Percentiles rank a stretch among this genome's conserved stretches.
Evolutionary conservation across 2,113 vertebrate species (phyloP).

Genomic region (Chaetops frenatus): DNA sequence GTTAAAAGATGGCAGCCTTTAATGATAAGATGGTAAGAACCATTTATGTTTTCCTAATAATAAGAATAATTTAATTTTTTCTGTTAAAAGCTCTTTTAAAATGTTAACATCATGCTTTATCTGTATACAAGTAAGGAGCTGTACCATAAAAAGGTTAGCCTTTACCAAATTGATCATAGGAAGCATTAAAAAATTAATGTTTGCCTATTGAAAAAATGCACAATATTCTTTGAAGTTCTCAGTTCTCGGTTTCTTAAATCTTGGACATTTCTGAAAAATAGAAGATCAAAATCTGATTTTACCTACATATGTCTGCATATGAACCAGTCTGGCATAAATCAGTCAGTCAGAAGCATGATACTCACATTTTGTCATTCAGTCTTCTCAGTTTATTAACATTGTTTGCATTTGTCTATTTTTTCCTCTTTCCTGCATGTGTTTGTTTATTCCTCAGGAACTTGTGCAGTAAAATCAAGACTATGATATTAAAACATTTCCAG

Average conservation of each 20-base stretch:
- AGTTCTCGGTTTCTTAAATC: background rate
- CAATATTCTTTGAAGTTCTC: background rate
- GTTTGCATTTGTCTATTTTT: background rate
- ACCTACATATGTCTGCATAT: background rate
- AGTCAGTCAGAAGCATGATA: background rate
- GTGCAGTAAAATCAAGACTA: background rate
- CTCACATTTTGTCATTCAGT: background rate
- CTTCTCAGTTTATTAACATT: background rate
- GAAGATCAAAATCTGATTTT: background rate
- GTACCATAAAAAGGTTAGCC: background rate
- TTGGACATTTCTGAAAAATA: background rate
- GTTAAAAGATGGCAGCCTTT: background rate
- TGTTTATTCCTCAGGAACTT: background rate
- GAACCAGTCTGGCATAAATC: background rate
- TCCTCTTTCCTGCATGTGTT: background rate
- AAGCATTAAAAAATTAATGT: background rate
- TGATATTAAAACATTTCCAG: background rate
- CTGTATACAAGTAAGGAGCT: background rate
- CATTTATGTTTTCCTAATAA: background rate
- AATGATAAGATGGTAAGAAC: background rate
- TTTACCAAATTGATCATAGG: background rate
- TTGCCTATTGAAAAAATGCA: background rate
- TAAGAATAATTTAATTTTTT: background rate
- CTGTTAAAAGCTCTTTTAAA: background rate
- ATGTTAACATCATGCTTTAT: background rate